phyloP scores from a whole-genome alignment of 2,797 vertebrate species.

The Halcyon badia region DNA sequence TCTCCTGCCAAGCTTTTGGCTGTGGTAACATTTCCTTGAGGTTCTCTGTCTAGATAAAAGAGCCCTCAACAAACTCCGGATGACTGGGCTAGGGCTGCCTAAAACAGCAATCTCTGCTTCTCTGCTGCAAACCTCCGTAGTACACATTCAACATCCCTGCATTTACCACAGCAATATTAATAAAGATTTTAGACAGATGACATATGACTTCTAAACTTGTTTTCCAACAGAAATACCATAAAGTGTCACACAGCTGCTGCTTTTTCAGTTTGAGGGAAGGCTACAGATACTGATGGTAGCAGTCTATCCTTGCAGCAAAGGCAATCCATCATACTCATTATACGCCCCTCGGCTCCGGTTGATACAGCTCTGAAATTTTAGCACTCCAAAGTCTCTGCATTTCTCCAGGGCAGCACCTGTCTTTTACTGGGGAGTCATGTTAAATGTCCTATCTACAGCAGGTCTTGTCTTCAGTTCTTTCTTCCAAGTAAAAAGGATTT shows the following conservation, averaged over 20 bases:
- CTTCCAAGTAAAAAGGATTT: not conserved
- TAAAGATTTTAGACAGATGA: not conserved
- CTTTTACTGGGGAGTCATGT: not conserved
- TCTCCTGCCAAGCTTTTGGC: not conserved
- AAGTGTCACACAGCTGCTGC: not conserved
- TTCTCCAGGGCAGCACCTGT: not conserved
- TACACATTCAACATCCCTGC: not conserved
- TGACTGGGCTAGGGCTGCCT: not conserved
- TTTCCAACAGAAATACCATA: not conserved
- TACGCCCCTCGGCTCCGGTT: accelerated
- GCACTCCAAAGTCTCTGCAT: not conserved
- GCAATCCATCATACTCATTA: not conserved
- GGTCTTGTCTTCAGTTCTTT: not conserved
- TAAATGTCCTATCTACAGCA: not conserved
- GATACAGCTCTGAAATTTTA: not conserved
- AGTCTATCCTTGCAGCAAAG: not conserved
- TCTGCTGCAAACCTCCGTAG: accelerated
- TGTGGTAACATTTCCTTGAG: not conserved
- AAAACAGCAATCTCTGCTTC: not conserved
- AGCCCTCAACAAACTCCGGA: not conserved
- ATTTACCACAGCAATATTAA: not conserved
- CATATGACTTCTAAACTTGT: not conserved
- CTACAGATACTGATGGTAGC: not conserved
- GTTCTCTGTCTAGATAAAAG: not conserved
- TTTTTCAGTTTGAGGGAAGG: not conserved